These are phyloP conservation scores for Coleophora flavipennella DNA, from an alignment of 2,888 invertebrate genomes.

Conservation along the genomic window DNA sequence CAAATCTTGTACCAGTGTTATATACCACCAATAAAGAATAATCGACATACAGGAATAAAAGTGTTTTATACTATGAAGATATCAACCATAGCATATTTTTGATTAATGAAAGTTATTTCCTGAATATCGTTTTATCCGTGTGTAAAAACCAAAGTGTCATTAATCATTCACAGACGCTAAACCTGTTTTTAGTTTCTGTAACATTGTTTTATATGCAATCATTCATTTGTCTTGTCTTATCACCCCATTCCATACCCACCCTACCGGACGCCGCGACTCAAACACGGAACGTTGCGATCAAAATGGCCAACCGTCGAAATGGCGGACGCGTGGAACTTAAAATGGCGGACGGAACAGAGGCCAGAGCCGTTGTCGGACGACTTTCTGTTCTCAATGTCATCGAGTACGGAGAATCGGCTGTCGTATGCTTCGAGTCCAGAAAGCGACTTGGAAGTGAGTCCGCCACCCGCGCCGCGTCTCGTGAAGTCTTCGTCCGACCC, in stretches of 20 bases:
- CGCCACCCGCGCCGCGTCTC: constrained; percentile 86
- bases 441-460: constrained; percentile 85
- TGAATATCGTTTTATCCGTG: constrained; percentile 45
- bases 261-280: constrained; percentile 48
- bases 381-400: constrained; percentile 98
- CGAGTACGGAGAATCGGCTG: constrained; percentile 81
- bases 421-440: constrained; percentile 97
- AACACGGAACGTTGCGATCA: constrained; percentile 25
- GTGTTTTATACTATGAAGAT: no score
- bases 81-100: no score
- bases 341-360: constrained; percentile 74
- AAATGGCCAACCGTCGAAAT: constrained; percentile 40
- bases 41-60: constrained; percentile 25
- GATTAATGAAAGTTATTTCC: constrained; percentile 8
- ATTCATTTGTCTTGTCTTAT: constrained; percentile 71
- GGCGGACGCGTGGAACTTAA: constrained; percentile 9
- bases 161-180: constrained; percentile 63
- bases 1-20: constrained; percentile 40
- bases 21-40: constrained; percentile 51
- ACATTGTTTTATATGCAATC: constrained; percentile 51
- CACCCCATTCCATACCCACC: constrained; percentile 71
- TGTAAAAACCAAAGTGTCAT: constrained; percentile 38
- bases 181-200: constrained; percentile 53
- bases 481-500: constrained; percentile 94
- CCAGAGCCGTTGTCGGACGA: constrained; percentile 98